Evolutionary conservation across 2,113 vertebrate genomes (phyloP), one percentile per base, ranked within the genome.

Genomic region (Dromas ardeola): DNA sequence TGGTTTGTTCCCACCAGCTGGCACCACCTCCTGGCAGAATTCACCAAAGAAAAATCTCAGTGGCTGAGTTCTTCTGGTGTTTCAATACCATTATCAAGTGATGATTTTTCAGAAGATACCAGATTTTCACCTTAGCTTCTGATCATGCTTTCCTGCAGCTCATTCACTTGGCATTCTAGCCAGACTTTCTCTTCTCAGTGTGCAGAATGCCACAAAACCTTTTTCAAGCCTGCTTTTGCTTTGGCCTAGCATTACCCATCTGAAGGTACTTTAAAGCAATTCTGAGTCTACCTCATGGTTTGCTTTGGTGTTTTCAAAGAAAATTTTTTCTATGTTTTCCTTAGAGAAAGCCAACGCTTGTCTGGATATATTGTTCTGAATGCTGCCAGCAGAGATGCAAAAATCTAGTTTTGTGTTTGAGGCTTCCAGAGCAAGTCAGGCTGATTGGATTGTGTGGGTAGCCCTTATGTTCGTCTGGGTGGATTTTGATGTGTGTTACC

Each of bases 21-120:
- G 73, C 27, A 27, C 47, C 26, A 38, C 16, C 69, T 63, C 43
- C 43, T 38, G 26, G 40, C n/a, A 55, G 58, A 59, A 55, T 27
- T 50, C 1, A 1, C 40, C 25, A 6, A 26, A 38, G 45, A 6
- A 16, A 63, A n/a, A 40, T 27, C 36, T 18, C 0, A 0, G 61
- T 43, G 61, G 21, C n/a, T 9, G 15, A 38, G 5, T 16, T 2
- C 18, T 30, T 47, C 13, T 34, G 18, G 20, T 4, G 10, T 66
- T 70, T 67, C 2, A 12, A 6, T 43, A 14, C 2, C 8, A 1
- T 15, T 19, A 55, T 15, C 25, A 58, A 29, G 26, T 29, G 47
- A 43, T 17, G 5, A 5, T 43, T 90, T 88, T 77, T 87, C 49
- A 62, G 40, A 42, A 2, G 5, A 26, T 32, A 61, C 8, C 13